These are phyloP conservation scores for Bubo bubo DNA, from an alignment of 2,113 vertebrate genomes.

Conservation along the genomic window DNA sequence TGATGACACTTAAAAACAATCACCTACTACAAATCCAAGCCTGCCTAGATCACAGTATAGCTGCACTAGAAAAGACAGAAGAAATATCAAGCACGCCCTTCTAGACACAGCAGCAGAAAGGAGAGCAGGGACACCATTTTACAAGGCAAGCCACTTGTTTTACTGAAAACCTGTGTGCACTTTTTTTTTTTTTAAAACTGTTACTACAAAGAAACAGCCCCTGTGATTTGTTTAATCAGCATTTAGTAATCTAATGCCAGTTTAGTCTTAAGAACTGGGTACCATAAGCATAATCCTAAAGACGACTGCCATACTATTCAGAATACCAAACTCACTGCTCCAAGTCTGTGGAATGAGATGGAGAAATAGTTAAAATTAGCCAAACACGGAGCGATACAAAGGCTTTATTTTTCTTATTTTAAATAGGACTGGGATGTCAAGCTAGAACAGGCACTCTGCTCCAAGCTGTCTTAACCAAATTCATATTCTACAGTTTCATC, in stretches of 20 bases:
- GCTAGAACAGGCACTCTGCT: not conserved
- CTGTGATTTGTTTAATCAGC: not conserved
- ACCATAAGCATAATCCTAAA: not conserved
- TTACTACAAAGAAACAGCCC: not conserved
- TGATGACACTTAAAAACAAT: not conserved
- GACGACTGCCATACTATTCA: too few species aligned
- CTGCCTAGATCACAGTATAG: not conserved
- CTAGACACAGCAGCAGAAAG: too few species aligned
- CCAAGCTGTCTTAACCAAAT: not conserved
- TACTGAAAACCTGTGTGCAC: fast-evolving
- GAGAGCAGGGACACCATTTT: not conserved
- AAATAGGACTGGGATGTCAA: not conserved
- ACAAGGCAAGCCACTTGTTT: not conserved
- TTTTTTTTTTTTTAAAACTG: not conserved
- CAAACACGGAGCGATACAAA: not conserved
- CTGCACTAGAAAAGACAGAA: not conserved
- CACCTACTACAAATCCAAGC: not conserved
- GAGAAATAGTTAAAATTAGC: not conserved
- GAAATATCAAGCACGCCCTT: not conserved
- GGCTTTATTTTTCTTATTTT: not conserved
- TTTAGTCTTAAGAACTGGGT: not conserved
- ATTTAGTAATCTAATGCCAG: not conserved
- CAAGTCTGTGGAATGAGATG: fast-evolving
- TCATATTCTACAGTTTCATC: not conserved
- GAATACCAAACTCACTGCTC: not conserved